phyloP scores from a whole-genome alignment of 2,888 invertebrate species.

The Calephelis perditalis region DNA sequence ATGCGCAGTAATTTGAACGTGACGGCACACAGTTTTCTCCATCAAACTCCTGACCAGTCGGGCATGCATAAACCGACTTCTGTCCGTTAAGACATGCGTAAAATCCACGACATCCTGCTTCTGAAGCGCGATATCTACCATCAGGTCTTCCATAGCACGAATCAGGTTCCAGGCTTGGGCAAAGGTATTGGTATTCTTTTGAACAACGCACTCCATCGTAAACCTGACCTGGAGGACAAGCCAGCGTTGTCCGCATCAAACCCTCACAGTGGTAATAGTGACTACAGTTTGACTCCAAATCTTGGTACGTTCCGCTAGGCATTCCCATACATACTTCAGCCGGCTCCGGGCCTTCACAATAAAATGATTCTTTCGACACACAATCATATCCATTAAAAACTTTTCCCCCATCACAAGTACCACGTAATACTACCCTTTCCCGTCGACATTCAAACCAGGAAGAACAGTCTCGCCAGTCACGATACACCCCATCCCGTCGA shows the following conservation, averaged over 20 bases:
- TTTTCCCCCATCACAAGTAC: conserved; percentile 62
- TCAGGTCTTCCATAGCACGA: conserved; percentile 73
- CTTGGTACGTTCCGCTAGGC: conserved; percentile 76
- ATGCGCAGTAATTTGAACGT: conserved; percentile 50
- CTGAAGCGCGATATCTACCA: conserved; percentile 72
- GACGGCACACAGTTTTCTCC: conserved; percentile 73
- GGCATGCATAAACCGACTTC: conserved; percentile 78
- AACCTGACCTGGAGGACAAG: conserved; percentile 56
- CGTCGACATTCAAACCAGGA: conserved; percentile 72
- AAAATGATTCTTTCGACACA: conserved; percentile 50
- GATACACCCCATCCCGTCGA: conserved; percentile 60
- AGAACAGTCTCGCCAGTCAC: conserved; percentile 66
- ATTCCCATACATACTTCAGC: conserved; percentile 62
- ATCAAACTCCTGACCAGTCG: conserved; percentile 71
- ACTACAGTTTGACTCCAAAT: conserved; percentile 70
- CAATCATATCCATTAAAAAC: conserved; percentile 74
- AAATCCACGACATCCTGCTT: conserved; percentile 78
- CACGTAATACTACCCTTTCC: conserved; percentile 60
- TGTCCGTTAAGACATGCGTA: conserved; percentile 76
- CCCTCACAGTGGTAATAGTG: conserved; percentile 72
- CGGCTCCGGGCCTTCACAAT: conserved; percentile 65
- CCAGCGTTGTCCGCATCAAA: conserved; percentile 52
- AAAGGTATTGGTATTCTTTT: conserved; percentile 48
- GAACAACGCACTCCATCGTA: conserved; percentile 70
- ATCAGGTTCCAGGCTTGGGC: conserved; percentile 68